phyloP scores from a whole-genome alignment of 2,888 invertebrate genomes.

The Rutpela maculata region DNA sequence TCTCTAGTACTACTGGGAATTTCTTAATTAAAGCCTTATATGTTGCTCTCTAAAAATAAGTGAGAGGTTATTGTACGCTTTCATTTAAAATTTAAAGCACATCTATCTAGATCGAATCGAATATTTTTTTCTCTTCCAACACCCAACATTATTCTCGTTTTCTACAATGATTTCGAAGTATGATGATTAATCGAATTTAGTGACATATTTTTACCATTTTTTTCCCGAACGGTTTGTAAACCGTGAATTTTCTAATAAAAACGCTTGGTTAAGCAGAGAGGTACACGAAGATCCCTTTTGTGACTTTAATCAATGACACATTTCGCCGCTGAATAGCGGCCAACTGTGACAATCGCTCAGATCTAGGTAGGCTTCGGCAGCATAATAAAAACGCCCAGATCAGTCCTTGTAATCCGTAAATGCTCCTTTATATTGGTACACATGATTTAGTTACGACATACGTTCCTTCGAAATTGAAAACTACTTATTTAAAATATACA shows the following conservation, averaged over 20 bases:
- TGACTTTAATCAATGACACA: conserved; percentile 12
- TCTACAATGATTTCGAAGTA: background rate
- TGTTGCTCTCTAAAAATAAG: no score
- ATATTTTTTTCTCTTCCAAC: no score
- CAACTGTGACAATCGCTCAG: conserved; percentile 5
- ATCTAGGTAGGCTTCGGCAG: background rate
- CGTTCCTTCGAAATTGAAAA: background rate
- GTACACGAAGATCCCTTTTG: conserved; percentile 5
- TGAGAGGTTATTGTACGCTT: no score
- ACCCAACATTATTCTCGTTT: no score
- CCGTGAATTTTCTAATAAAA: background rate
- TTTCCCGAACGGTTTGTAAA: background rate
- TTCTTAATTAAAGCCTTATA: no score
- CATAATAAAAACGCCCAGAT: conserved; percentile 15
- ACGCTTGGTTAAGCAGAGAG: background rate
- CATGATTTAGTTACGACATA: background rate
- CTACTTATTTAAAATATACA: background rate
- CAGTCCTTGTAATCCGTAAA: conserved; percentile 11
- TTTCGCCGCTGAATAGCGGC: conserved; percentile 5
- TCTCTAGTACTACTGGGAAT: no score
- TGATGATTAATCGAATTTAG: background rate
- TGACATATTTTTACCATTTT: background rate
- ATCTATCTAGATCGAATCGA: no score
- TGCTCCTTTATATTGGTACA: background rate
- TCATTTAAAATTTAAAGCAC: no score